phyloP scores from a whole-genome alignment of 2,888 invertebrate species.

The Acleris laterana region DNA sequence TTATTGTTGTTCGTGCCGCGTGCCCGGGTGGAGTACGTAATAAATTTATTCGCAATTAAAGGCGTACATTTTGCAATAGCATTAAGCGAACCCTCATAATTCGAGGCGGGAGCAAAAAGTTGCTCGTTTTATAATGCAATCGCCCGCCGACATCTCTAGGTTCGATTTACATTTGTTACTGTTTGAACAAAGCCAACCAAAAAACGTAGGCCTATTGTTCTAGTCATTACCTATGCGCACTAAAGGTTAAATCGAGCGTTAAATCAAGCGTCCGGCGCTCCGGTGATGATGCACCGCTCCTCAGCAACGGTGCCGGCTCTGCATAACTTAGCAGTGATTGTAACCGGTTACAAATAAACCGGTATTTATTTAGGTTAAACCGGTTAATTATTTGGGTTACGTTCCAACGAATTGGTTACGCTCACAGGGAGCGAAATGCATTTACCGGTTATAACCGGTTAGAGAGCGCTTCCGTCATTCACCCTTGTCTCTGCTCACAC shows the following conservation, averaged over 20 bases:
- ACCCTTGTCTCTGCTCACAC: no score
- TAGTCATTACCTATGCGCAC: constrained; percentile 47
- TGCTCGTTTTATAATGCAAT: constrained; percentile 40
- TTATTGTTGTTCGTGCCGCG: constrained; percentile 49
- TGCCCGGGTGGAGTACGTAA: constrained; percentile 42
- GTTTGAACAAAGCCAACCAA: constrained; percentile 50
- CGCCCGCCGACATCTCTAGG: constrained; percentile 43
- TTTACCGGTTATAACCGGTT: no score
- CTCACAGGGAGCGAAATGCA: no score
- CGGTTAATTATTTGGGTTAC: no score
- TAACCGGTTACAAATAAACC: no score
- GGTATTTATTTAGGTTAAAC: no score
- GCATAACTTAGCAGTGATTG: constrained; percentile 54
- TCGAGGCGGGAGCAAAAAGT: constrained; percentile 45
- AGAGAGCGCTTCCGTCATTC: no score
- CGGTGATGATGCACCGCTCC: constrained; percentile 39
- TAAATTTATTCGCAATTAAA: constrained; percentile 42
- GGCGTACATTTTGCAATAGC: constrained; percentile 37
- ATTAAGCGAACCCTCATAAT: constrained; percentile 42
- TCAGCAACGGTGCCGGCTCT: constrained; percentile 57
- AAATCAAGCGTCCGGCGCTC: constrained; percentile 47
- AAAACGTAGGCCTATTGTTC: constrained; percentile 55
- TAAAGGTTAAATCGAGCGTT: constrained; percentile 52
- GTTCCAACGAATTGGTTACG: no score
- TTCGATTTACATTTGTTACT: constrained; percentile 47